phyloP scores from a whole-genome alignment of 2,888 invertebrate species.

The Adela reaumurella region DNA sequence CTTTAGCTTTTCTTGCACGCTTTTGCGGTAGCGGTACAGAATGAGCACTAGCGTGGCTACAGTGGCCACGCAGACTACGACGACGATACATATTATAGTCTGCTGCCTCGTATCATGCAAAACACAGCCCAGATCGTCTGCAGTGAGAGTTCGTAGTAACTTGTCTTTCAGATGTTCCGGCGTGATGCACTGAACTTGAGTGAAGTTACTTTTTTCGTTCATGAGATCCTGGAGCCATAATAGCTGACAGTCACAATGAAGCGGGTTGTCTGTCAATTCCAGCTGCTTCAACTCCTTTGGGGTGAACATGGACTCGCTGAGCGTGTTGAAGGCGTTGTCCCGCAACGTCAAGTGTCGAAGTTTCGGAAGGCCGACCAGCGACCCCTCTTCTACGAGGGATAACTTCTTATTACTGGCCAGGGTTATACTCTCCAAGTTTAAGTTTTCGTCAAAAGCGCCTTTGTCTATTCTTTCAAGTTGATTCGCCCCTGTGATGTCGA shows the following conservation, averaged over 20 bases:
- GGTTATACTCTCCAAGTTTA: constrained; percentile 74
- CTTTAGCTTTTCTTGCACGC: constrained; percentile 77
- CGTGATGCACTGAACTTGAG: constrained; percentile 67
- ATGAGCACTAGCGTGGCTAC: constrained; percentile 69
- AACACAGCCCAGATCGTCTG: constrained; percentile 78
- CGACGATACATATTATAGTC: constrained; percentile 72
- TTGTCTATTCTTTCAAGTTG: constrained; percentile 69
- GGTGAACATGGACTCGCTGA: constrained; percentile 76
- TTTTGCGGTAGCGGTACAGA: constrained; percentile 74
- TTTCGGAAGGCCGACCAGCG: constrained; percentile 75
- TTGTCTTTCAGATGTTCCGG: constrained; percentile 71
- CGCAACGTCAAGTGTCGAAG: constrained; percentile 71
- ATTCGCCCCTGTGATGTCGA: constrained; percentile 77
- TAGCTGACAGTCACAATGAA: constrained; percentile 76
- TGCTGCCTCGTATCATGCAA: constrained; percentile 76
- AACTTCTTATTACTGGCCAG: constrained; percentile 76
- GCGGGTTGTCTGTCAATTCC: constrained; percentile 79
- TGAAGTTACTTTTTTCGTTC: constrained; percentile 64
- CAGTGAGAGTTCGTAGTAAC: constrained; percentile 62
- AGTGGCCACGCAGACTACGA: constrained; percentile 69
- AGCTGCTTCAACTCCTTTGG: constrained; percentile 74
- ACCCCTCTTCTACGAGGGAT: constrained; percentile 68
- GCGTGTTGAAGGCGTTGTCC: constrained; percentile 71
- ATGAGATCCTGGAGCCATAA: constrained; percentile 76
- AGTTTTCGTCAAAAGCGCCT: constrained; percentile 75